Conservation (phyloP, 2,113 vertebrate species). For the Upupa epops region DNA sequence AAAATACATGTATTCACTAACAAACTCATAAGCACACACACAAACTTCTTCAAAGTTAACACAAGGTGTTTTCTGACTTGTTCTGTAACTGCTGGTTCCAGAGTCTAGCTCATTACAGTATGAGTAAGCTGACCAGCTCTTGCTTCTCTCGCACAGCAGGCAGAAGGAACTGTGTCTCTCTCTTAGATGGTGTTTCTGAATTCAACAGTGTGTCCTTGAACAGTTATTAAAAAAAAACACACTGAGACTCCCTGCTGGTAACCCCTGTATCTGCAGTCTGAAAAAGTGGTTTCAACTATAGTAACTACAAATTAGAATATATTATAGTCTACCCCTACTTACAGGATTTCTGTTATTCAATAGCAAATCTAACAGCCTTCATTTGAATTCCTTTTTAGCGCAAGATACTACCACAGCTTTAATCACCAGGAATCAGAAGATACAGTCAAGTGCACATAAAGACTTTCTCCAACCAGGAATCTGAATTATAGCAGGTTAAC, state of each 20-base stretch:
- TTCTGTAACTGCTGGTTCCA: not conserved
- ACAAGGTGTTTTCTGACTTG: not conserved
- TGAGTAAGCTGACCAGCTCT: not conserved
- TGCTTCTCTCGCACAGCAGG: not conserved
- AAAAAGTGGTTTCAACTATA: not conserved
- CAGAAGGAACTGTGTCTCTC: not conserved
- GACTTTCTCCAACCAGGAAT: not conserved
- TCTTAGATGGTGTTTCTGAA: not conserved
- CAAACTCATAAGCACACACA: rapidly evolving
- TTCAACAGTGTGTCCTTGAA: not conserved
- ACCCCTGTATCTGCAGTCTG: not conserved
- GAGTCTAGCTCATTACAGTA: not conserved
- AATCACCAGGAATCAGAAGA: not conserved
- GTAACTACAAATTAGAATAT: not conserved
- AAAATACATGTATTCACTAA: not conserved
- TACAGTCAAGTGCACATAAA: not conserved
- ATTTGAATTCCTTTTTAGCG: not conserved
- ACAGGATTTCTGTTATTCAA: not conserved
- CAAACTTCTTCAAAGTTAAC: not conserved
- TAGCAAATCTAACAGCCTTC: not conserved
- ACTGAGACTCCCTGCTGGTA: slow-evolving; percentile 65
- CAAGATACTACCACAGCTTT: not conserved
- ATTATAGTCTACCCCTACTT: not conserved
- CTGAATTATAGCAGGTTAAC: not conserved
- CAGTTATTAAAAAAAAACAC: slow-evolving; percentile 16